These are phyloP conservation scores for Orthonyx spaldingii DNA, from an alignment of 2,113 vertebrate species.

Conservation along the genomic window DNA sequence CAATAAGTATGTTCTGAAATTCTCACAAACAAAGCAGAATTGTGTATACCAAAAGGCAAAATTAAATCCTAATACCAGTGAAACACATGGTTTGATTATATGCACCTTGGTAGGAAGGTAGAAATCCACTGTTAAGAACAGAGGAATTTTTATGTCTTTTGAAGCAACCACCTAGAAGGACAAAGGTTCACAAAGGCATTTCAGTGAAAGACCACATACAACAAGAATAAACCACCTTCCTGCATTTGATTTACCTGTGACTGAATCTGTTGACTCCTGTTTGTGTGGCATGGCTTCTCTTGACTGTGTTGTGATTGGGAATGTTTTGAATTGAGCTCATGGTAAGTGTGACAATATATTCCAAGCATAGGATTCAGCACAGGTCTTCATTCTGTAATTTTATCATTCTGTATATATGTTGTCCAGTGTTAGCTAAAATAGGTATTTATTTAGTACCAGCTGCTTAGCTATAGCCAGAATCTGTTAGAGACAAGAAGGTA, in stretches of 20 bases:
- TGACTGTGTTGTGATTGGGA: background rate
- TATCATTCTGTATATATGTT: background rate
- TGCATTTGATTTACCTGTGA: background rate
- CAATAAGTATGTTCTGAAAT: background rate
- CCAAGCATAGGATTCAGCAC: background rate
- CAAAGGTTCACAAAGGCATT: background rate
- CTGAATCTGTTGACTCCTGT: background rate
- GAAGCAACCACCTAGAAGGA: background rate
- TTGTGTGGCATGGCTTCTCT: background rate
- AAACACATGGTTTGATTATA: background rate
- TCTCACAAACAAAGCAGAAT: background rate
- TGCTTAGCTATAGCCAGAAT: background rate
- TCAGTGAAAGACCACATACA: background rate
- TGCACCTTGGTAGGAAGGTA: background rate
- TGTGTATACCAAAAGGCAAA: background rate
- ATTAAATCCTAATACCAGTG: background rate
- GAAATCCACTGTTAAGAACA: background rate
- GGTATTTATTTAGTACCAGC: background rate
- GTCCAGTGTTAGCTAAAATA: background rate
- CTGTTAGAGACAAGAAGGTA: background rate
- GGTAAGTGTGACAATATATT: background rate
- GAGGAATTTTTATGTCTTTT: background rate
- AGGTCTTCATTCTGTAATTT: background rate
- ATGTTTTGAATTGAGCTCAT: background rate
- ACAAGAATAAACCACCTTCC: background rate